Percentiles rank a stretch among this genome's conserved stretches.
phyloP scores from a whole-genome alignment of 2,797 vertebrate genomes.

The Centropyge bicolor region DNA sequence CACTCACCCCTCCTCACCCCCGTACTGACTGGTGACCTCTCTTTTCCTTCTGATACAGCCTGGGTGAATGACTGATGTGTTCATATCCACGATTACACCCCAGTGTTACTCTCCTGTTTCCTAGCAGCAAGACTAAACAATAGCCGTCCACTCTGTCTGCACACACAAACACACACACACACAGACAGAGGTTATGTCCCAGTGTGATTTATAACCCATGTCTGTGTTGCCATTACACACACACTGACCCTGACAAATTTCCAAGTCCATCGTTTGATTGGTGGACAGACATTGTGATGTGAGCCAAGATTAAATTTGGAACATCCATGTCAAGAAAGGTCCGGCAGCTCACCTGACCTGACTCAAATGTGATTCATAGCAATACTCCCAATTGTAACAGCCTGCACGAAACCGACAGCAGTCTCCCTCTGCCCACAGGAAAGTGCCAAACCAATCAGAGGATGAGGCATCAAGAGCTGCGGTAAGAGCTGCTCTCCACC shows the following conservation, averaged over 20 bases:
- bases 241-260: constrained; percentile 55
- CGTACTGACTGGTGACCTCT: constrained; percentile 49
- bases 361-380: constrained; percentile 42
- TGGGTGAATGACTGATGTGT: constrained; percentile 69
- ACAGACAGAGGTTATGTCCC: constrained; percentile 52
- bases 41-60: constrained; percentile 70
- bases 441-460: constrained; percentile 37
- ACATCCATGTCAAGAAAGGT: constrained; percentile 54
- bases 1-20: constrained; percentile 12
- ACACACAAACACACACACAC: constrained; percentile 23
- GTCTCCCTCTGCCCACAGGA: not conserved
- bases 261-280: constrained; percentile 57
- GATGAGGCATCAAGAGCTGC: constrained; percentile 9
- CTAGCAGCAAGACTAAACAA: constrained; percentile 81
- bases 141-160: constrained; percentile 50
- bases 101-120: constrained; percentile 73
- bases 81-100: constrained; percentile 73
- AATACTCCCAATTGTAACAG: constrained; percentile 28
- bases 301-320: constrained; percentile 74
- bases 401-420: constrained; percentile 2
- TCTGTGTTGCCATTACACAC: constrained; percentile 52
- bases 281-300: constrained; percentile 49
- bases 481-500: constrained; percentile 18
- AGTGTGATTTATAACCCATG: constrained; percentile 62
- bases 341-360: constrained; percentile 60